Conservation (phyloP, 2,888 invertebrate species). For the Tenthredo notha region DNA sequence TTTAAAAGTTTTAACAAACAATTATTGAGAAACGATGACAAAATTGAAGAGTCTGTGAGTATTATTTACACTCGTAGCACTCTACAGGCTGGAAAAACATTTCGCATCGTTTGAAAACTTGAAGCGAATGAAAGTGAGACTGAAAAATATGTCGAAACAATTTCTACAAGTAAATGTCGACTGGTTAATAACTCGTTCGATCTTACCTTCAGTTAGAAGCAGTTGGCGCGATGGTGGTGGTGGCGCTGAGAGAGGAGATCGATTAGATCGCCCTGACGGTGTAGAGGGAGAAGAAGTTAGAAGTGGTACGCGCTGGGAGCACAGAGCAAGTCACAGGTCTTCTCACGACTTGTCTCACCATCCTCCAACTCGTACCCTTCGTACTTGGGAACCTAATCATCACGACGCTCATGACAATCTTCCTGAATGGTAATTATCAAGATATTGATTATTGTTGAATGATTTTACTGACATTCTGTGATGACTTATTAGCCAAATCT, state of each 20-base stretch:
- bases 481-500: conserved; percentile 63
- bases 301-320: conserved; percentile 73
- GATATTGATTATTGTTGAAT: conserved; percentile 4
- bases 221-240: conserved; percentile 79
- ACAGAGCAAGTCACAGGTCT: conserved; percentile 74
- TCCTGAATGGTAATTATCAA: conserved; percentile 79
- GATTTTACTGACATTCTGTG: conserved; percentile 56
- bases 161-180: background rate
- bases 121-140: background rate
- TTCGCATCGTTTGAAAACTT: background rate
- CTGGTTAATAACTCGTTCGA: conserved; percentile 11
- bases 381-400: conserved; percentile 76
- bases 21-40: background rate
- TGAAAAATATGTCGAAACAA: background rate
- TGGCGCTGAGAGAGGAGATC: conserved; percentile 70
- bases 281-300: conserved; percentile 68
- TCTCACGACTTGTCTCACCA: conserved; percentile 73
- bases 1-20: background rate
- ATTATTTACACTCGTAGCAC: background rate
- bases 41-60: conserved; percentile 23
- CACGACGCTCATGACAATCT: conserved; percentile 79
- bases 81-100: background rate
- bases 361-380: conserved; percentile 72
- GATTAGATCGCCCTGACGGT: conserved; percentile 71
- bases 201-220: conserved; percentile 68